These are phyloP conservation scores for Erpornis zantholeuca DNA, from an alignment of 2,113 vertebrate species.

Conservation along the genomic window DNA sequence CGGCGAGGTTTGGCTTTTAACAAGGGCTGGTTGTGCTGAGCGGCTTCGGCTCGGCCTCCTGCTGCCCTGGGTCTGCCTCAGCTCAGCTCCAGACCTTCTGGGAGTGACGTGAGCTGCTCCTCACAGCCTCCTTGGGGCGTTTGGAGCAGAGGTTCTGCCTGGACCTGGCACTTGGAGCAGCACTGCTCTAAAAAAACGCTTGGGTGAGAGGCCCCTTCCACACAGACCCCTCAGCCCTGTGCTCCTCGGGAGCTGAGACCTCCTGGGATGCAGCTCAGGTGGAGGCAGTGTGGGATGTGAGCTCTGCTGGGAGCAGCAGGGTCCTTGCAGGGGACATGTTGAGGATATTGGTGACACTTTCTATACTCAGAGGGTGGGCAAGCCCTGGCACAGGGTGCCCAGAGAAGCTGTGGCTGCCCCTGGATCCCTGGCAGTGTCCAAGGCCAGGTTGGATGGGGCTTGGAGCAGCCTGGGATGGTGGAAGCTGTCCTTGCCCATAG, in stretches of 20 bases:
- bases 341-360: neutral
- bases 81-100: neutral
- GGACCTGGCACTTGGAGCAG: neutral
- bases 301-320: fast-evolving
- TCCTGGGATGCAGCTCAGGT: neutral
- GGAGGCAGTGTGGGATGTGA: fast-evolving
- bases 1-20: neutral
- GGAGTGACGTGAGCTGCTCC: neutral
- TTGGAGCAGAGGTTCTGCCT: neutral
- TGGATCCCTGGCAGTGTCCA: neutral
- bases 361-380: fast-evolving
- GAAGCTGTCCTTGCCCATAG: neutral
- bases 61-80: neutral
- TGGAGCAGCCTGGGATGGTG: neutral
- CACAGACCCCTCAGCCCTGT: fast-evolving
- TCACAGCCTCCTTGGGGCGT: neutral
- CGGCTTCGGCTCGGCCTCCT: neutral
- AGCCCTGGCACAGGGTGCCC: neutral
- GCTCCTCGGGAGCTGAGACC: neutral
- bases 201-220: neutral
- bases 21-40: neutral
- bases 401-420: neutral
- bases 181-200: neutral
- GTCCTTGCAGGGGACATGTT: neutral
- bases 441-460: neutral